Conservation (phyloP, 2,888 invertebrate species). For the Zelleria hepariella region DNA sequence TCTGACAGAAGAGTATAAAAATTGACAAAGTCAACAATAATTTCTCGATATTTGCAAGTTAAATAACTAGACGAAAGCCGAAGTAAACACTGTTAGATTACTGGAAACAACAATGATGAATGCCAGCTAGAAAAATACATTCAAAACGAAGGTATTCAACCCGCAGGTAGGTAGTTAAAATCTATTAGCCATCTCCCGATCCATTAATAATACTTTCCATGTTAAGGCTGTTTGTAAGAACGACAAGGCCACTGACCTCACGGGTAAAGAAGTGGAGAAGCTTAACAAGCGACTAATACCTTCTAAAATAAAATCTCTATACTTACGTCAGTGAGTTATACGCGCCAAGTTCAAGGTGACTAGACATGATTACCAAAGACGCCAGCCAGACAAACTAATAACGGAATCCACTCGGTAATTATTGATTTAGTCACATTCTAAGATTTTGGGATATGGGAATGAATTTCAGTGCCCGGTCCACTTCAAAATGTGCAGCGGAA, state of each 20-base stretch:
- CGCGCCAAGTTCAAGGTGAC: constrained; percentile 52
- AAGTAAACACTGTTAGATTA: too few species aligned
- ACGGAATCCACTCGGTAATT: background rate
- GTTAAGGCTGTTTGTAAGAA: background rate
- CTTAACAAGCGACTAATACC: constrained; percentile 16
- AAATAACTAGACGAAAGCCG: too few species aligned
- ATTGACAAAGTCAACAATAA: too few species aligned
- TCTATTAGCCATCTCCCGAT: background rate
- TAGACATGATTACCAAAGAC: constrained; percentile 13
- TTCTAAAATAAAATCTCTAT: constrained; percentile 27
- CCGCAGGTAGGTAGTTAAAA: background rate
- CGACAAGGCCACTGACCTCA: constrained; percentile 15
- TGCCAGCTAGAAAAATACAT: background rate
- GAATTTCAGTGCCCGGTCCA: too few species aligned
- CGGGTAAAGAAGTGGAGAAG: constrained; percentile 14
- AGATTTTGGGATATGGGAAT: too few species aligned
- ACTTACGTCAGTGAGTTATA: constrained; percentile 35
- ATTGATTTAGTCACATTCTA: too few species aligned
- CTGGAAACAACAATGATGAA: too few species aligned
- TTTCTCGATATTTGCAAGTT: too few species aligned
- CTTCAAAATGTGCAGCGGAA: too few species aligned
- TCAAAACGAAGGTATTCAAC: background rate
- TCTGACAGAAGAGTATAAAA: too few species aligned
- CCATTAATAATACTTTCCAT: background rate
- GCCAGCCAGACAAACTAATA: background rate